Percentiles rank a stretch among this genome's conserved stretches.
phyloP scores from a whole-genome alignment of 2,888 invertebrate species.

The Gastrophysa polygoni region DNA sequence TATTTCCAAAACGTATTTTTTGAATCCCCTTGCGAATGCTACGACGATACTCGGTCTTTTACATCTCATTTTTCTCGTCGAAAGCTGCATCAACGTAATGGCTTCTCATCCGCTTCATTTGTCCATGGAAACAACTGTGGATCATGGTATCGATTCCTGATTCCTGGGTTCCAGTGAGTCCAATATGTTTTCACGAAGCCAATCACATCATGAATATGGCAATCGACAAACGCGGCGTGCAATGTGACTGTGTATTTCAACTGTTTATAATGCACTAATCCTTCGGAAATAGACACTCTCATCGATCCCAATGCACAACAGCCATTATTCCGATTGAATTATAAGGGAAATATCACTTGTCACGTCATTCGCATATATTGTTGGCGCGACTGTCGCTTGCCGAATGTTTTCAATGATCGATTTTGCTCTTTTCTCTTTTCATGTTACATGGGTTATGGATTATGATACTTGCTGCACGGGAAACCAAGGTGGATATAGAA shows the following conservation, averaged over 20 bases:
- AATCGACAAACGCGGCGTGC: slow-evolving; percentile 16
- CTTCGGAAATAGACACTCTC: slow-evolving; percentile 24
- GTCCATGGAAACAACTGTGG: background rate
- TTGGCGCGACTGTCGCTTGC: background rate
- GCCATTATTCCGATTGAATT: slow-evolving; percentile 29
- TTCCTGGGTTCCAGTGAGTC: background rate
- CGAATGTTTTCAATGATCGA: background rate
- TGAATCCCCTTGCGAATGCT: no score
- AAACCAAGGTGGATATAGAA: no score
- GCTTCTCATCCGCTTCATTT: no score
- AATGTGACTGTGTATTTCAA: slow-evolving; percentile 25
- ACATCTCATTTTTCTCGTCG: no score
- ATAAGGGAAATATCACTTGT: slow-evolving; percentile 28
- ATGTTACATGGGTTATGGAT: background rate
- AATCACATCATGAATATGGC: slow-evolving; percentile 19
- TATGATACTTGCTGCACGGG: background rate
- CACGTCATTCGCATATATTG: slow-evolving; percentile 23
- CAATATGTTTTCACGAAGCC: slow-evolving; percentile 22
- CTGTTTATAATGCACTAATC: slow-evolving; percentile 28
- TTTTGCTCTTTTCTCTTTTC: background rate
- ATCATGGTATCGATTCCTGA: background rate
- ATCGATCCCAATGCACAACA: slow-evolving; percentile 22
- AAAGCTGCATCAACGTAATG: no score
- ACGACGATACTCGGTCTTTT: no score
- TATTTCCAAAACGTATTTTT: no score